phyloP scores from a whole-genome alignment of 2,888 invertebrate species.

The Plebejus melissa region DNA sequence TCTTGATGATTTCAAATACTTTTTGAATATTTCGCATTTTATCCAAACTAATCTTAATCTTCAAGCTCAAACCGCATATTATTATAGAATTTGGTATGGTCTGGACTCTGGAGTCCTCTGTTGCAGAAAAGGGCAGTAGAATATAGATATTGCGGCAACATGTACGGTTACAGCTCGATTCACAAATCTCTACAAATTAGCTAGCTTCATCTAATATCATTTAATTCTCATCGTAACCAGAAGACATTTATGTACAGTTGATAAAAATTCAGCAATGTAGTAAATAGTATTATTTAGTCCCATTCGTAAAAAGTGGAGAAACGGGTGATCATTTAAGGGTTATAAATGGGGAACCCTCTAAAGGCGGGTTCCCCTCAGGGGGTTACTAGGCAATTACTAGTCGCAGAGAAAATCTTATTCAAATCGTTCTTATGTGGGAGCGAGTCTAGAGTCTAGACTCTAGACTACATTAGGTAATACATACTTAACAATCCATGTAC shows the following conservation, averaged over 20 bases:
- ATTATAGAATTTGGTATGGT: neutral
- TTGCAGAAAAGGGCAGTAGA: no score
- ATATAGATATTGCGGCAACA: neutral
- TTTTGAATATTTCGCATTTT: neutral
- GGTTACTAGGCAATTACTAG: conserved; percentile 71
- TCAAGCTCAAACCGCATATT: neutral
- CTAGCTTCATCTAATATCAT: no score
- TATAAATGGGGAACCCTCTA: conserved; percentile 37
- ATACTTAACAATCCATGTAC: neutral
- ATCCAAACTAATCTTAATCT: neutral
- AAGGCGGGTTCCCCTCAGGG: conserved; percentile 46
- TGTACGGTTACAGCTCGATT: neutral
- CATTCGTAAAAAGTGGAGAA: neutral
- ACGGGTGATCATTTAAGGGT: conserved; percentile 20
- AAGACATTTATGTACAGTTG: neutral
- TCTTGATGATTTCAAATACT: neutral
- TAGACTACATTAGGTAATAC: conserved; percentile 1
- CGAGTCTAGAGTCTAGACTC: conserved; percentile 29
- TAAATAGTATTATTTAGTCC: neutral
- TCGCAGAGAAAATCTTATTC: conserved; percentile 44
- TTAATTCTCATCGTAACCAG: neutral
- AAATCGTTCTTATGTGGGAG: conserved; percentile 29
- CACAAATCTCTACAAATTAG: neutral
- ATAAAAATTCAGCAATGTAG: neutral
- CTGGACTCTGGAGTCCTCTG: no score